These are phyloP conservation scores for Cathartes aura DNA, from an alignment of 2,113 vertebrate genomes.

Conservation along the genomic window DNA sequence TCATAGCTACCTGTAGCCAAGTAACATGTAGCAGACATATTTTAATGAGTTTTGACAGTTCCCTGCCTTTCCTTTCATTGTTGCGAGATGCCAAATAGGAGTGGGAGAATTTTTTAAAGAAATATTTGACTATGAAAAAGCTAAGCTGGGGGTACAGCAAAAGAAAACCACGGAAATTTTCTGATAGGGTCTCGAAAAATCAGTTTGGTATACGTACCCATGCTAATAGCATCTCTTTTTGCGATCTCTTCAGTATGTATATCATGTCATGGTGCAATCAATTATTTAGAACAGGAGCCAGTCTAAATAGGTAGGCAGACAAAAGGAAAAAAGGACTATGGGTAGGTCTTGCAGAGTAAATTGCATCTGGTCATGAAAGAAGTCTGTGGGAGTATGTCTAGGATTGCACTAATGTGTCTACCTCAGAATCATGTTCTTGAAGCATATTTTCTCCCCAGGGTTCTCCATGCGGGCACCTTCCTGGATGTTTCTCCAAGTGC, in stretches of 20 bases:
- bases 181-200: background rate
- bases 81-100: background rate
- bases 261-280: background rate
- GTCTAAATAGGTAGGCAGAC: slow-evolving; percentile 4
- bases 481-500: background rate
- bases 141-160: background rate
- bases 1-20: fast-evolving
- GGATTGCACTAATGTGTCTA: background rate
- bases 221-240: background rate
- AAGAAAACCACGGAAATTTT: background rate
- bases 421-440: background rate
- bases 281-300: slow-evolving; percentile 38
- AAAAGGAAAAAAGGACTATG: background rate
- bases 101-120: background rate
- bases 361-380: background rate
- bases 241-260: background rate
- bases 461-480: background rate
- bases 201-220: background rate
- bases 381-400: background rate
- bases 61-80: background rate
- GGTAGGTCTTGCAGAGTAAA: background rate
- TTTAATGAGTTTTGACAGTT: background rate
- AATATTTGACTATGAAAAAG: background rate
- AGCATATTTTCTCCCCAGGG: background rate
- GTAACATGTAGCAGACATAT: fast-evolving